These are phyloP conservation scores for Liolophura sinensis DNA, from an alignment of 1,140 invertebrate species.

Conservation along the genomic window DNA sequence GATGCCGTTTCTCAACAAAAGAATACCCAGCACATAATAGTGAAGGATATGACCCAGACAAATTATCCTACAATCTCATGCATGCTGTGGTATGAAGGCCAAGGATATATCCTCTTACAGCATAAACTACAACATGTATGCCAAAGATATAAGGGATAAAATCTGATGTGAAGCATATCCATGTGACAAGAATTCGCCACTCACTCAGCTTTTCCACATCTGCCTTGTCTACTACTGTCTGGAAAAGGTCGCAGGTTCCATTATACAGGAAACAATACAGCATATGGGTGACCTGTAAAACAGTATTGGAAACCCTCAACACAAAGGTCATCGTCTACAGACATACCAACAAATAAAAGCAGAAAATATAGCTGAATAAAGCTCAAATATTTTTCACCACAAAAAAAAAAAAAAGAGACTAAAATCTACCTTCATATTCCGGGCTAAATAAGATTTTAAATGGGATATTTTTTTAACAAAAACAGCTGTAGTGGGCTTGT, in stretches of 20 bases:
- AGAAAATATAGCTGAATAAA: neutral
- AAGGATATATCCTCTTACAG: too few species aligned
- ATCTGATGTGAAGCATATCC: slow-evolving; percentile 8
- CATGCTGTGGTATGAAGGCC: too few species aligned
- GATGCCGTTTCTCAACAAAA: too few species aligned
- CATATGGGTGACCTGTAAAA: slow-evolving; percentile 69
- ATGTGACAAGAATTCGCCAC: slow-evolving; percentile 12
- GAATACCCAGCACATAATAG: too few species aligned
- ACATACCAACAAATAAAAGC: neutral
- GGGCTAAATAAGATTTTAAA: too few species aligned
- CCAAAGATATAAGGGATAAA: too few species aligned
- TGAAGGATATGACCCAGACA: neutral
- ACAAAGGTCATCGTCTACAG: slow-evolving; percentile 1
- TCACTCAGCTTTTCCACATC: slow-evolving; percentile 26
- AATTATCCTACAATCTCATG: neutral
- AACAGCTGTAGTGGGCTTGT: too few species aligned
- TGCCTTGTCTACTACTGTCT: slow-evolving; percentile 28
- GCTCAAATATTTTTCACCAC: neutral
- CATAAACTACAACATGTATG: too few species aligned
- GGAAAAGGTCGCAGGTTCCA: slow-evolving; percentile 72
- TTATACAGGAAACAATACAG: slow-evolving; percentile 78
- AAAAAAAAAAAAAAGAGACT: neutral
- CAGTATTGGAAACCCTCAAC: slow-evolving; percentile 1
- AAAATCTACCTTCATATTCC: neutral
- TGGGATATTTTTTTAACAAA: too few species aligned